These are phyloP conservation scores for Andrena minutula DNA, from an alignment of 2,888 invertebrate species.

Conservation along the genomic window DNA sequence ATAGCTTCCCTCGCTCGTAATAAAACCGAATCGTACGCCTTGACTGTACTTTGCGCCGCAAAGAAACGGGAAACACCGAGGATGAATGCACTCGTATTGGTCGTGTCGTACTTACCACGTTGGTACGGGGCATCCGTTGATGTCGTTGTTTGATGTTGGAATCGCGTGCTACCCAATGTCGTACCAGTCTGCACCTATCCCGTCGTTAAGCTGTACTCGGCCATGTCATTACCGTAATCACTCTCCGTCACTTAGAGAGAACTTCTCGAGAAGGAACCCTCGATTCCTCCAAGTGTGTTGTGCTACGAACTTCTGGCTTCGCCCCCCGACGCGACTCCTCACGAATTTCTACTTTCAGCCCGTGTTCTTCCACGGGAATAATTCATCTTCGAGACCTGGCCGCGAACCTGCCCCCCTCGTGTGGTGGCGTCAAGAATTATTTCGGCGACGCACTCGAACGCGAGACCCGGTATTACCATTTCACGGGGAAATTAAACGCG, in stretches of 20 bases:
- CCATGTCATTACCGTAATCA: constrained; percentile 81
- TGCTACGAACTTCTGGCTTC: constrained; percentile 51
- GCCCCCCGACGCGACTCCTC: constrained; percentile 45
- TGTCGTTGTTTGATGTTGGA: constrained; percentile 77
- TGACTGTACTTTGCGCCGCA: constrained; percentile 64
- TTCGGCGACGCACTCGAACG: neutral
- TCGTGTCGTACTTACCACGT: constrained; percentile 42
- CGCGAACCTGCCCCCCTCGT: neutral
- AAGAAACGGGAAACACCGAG: constrained; percentile 67
- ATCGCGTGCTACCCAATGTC: constrained; percentile 79
- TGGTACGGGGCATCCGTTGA: constrained; percentile 60
- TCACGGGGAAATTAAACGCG: constrained; percentile 1
- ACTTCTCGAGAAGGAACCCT: constrained; percentile 63
- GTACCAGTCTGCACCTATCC: constrained; percentile 80
- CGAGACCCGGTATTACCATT: neutral
- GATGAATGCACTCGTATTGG: constrained; percentile 59
- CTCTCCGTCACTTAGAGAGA: constrained; percentile 77
- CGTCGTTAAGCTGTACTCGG: constrained; percentile 64
- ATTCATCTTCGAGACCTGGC: constrained; percentile 15
- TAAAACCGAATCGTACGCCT: constrained; percentile 73
- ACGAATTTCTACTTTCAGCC: constrained; percentile 33
- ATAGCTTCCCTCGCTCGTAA: constrained; percentile 52
- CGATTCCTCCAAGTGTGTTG: constrained; percentile 53
- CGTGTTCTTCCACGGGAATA: neutral
- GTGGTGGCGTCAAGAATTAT: neutral